Evolutionary conservation across 2,888 invertebrate genomes (phyloP), one percentile per base, ranked within the genome.

Genomic region (Colletes collaris): DNA sequence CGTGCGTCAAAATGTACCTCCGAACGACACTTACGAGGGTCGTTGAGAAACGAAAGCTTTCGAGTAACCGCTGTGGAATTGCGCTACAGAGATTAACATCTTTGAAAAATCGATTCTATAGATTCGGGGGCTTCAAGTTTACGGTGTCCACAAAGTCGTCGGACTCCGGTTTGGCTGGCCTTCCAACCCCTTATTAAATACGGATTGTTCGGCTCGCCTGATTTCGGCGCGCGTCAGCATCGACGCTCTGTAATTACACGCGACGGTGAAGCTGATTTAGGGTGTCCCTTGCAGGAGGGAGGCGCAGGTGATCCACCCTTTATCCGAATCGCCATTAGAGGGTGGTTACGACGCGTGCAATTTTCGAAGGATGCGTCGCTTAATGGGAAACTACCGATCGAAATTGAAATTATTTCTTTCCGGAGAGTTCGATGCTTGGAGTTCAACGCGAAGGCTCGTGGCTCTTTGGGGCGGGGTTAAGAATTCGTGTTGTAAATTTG

Each of bases 401-500:
- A 27, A 27, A 27, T 27, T 27, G 27, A 27, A 27, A 27, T 27
- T 27, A 27, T 27, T 27, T 27, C 27, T 27, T 27, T 27, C 27
- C 27, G 27, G 27, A 27, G 27, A 27, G 27, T 27, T 27, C 27
- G 27, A 27, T 27, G 27, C 27, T 2, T 27, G 27, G 27, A 27
- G 2, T 27, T 27, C 2, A 27, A 27, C 27, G 27, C 27, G 27
- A 27, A 27, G 27, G 27, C 27, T 27, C 27, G 27, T 27, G 27
- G 27, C 27, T 27, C 27, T 27, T 27, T 27, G 27, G 58, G 52
- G 19, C 50, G 35, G 35, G 83, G 84, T 86, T 85, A 83, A 75
- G 84, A 66, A 88, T 89, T 87, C 87, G 79, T 76, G 79, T 73
- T 63, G 81, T 64, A 79, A 76, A 85, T 88, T 87, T 81, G 85